phyloP scores from a whole-genome alignment of 2,888 invertebrate genomes.

The Limenitis camilla region DNA sequence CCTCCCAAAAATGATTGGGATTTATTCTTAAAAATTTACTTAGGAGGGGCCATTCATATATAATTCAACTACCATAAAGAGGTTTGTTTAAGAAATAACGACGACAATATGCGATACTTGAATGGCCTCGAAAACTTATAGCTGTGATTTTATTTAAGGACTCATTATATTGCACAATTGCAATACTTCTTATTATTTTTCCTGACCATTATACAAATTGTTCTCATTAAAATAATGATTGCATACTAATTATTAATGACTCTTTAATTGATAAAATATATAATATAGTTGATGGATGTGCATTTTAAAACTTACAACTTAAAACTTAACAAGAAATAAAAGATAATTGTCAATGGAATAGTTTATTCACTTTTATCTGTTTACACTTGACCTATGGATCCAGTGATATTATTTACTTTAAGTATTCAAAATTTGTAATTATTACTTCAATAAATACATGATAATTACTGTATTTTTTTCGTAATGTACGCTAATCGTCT shows the following conservation, averaged over 20 bases:
- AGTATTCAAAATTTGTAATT: slow-evolving; percentile 45
- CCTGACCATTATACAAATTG: neutral
- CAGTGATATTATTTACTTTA: slow-evolving; percentile 44
- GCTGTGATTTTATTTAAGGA: slow-evolving; percentile 7
- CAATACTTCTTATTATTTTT: neutral
- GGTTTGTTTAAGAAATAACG: no score
- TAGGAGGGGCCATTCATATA: no score
- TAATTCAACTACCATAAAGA: no score
- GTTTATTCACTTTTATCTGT: slow-evolving; percentile 16
- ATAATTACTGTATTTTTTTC: slow-evolving; percentile 19
- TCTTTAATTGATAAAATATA: no score
- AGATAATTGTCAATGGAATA: slow-evolving; percentile 8
- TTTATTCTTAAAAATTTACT: neutral
- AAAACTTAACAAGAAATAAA: slow-evolving; percentile 5
- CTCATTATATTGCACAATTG: neutral
- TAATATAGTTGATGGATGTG: no score
- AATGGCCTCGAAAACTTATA: neutral
- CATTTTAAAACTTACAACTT: neutral
- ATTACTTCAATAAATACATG: slow-evolving; percentile 28
- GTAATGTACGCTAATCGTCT: slow-evolving; percentile 40
- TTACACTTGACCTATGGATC: slow-evolving; percentile 38
- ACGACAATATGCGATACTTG: no score
- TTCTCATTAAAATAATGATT: neutral
- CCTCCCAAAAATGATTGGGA: neutral
- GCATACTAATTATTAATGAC: neutral